Conservation (phyloP, 2,888 invertebrate genomes). For the Geophilus truncorum region DNA sequence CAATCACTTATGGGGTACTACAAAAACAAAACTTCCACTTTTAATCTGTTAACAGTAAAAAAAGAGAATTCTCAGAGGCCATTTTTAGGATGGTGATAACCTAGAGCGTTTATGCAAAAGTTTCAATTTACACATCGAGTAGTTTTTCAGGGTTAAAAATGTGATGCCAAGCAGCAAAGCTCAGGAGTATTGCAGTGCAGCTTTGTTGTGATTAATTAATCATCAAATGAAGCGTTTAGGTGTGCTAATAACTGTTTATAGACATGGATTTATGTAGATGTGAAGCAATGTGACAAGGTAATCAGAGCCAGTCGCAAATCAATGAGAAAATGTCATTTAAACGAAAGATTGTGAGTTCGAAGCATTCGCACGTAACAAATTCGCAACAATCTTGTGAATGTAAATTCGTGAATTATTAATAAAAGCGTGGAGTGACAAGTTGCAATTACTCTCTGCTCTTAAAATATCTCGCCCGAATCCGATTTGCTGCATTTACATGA, state of each 20-base stretch:
- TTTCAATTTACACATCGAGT: no score
- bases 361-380: not conserved
- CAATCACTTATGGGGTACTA: no score
- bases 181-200: no score
- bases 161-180: no score
- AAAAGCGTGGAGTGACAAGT: not conserved
- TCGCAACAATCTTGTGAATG: not conserved
- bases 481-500: not conserved
- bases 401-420: not conserved
- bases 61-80: no score
- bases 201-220: no score
- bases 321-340: not conserved
- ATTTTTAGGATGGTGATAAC: no score
- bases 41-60: no score
- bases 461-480: not conserved
- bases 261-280: not conserved
- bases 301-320: not conserved
- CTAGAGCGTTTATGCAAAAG: no score
- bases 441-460: not conserved
- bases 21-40: no score
- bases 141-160: no score
- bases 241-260: not conserved
- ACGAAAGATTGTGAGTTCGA: not conserved
- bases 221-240: not conserved
- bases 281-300: conserved; percentile 8